phyloP scores from a whole-genome alignment of 2,888 invertebrate genomes.

The Melitaea athalia region DNA sequence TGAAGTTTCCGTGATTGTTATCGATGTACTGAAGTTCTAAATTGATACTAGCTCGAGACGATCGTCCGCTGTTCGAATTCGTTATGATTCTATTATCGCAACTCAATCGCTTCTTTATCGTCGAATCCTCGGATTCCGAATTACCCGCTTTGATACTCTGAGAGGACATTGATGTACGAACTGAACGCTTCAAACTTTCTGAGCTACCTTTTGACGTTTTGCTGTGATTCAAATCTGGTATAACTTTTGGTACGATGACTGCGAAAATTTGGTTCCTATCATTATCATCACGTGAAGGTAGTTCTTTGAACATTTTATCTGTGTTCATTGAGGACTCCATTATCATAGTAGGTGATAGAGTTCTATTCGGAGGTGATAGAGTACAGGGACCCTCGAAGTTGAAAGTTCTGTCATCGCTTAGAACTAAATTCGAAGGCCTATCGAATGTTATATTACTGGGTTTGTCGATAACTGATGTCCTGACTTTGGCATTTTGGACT shows the following conservation, averaged over 20 bases:
- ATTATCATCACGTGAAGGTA: constrained; percentile 57
- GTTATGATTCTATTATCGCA: constrained; percentile 73
- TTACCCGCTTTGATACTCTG: constrained; percentile 64
- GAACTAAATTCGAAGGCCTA: constrained; percentile 62
- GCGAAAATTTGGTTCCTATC: constrained; percentile 73
- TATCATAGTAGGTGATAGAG: constrained; percentile 74
- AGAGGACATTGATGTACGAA: constrained; percentile 63
- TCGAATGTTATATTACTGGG: constrained; percentile 57
- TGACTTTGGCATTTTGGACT: constrained; percentile 50
- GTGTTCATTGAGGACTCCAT: constrained; percentile 59
- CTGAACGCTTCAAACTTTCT: constrained; percentile 64
- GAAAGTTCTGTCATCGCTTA: constrained; percentile 58
- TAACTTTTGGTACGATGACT: constrained; percentile 75
- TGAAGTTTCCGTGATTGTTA: constrained; percentile 58
- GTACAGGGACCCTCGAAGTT: constrained; percentile 70
- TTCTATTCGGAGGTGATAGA: constrained; percentile 74
- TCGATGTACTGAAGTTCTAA: constrained; percentile 72
- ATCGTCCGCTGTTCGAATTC: constrained; percentile 59
- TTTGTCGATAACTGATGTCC: constrained; percentile 66
- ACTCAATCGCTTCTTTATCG: constrained; percentile 70
- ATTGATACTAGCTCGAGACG: constrained; percentile 71
- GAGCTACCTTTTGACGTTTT: constrained; percentile 58
- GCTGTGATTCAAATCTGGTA: constrained; percentile 54
- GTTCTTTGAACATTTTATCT: constrained; percentile 76
- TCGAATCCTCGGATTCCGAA: constrained; percentile 74